Evolutionary conservation across 2,113 vertebrate species (phyloP).

Genomic region (Seriola rivoliana): DNA sequence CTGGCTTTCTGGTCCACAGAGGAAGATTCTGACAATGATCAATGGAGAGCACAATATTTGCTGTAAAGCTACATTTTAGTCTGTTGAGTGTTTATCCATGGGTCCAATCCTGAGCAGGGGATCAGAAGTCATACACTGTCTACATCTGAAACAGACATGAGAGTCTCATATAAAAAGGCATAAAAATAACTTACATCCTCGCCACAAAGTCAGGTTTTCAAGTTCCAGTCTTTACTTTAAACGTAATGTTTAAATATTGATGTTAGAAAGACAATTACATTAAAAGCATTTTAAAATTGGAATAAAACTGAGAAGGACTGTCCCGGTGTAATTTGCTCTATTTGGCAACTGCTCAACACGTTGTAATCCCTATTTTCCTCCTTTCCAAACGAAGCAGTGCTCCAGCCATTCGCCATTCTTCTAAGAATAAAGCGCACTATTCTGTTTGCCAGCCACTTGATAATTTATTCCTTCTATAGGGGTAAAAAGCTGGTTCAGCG

Average conservation of each 20-base stretch:
- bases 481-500: conserved; percentile 77
- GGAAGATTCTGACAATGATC: neutral
- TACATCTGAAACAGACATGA: neutral
- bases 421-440: conserved; percentile 63
- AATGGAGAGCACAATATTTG: neutral
- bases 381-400: conserved; percentile 26
- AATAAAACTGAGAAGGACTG: conserved; percentile 25
- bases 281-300: conserved; percentile 19
- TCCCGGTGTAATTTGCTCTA: conserved; percentile 25
- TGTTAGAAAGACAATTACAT: conserved; percentile 21
- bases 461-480: conserved; percentile 78
- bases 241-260: neutral
- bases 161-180: neutral
- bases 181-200: neutral
- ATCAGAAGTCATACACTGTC: neutral
- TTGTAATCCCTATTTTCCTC: conserved; percentile 6
- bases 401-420: conserved; percentile 57
- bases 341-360: conserved; percentile 44
- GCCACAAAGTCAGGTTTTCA: neutral
- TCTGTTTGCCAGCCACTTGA: conserved; percentile 61
- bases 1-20: neutral
- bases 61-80: neutral
- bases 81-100: neutral
- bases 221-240: neutral
- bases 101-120: neutral